Conservation (phyloP, 1,140 invertebrate genomes). For the Oreohelix idahoensis region DNA sequence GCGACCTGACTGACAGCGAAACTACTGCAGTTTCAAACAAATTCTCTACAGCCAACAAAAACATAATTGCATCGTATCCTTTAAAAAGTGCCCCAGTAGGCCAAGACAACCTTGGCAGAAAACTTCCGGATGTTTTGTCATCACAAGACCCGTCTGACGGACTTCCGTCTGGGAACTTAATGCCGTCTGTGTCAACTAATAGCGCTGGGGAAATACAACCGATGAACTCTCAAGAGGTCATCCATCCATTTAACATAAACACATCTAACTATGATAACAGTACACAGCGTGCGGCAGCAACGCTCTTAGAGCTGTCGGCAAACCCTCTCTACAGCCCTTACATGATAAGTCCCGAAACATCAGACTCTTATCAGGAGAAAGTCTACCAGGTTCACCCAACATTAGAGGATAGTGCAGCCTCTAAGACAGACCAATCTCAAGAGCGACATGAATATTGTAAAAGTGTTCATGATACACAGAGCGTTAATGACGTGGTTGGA, state of each 20-base stretch:
- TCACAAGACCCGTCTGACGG: neutral
- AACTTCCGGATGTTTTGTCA: neutral
- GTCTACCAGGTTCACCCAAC: slow-evolving; percentile 14
- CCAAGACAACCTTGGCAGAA: neutral
- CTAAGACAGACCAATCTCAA: neutral
- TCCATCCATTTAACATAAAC: neutral
- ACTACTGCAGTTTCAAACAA: neutral
- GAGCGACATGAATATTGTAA: neutral
- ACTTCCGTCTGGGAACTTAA: neutral
- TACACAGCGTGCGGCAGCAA: slow-evolving; percentile 11
- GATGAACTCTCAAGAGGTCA: neutral
- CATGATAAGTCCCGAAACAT: slow-evolving; percentile 20
- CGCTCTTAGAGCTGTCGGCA: slow-evolving; percentile 1
- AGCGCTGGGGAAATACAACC: neutral
- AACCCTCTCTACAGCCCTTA: neutral
- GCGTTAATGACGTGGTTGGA: neutral
- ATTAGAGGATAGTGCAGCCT: neutral
- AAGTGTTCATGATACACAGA: neutral
- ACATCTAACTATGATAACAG: neutral
- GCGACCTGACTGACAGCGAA: neutral
- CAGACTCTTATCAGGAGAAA: slow-evolving; percentile 8
- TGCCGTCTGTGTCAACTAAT: neutral
- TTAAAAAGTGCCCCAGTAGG: neutral
- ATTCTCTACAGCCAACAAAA: neutral
- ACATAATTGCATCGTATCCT: neutral